Percentiles rank a stretch among this genome's conserved stretches.
Evolutionary conservation across 2,113 vertebrate species (phyloP).

Genomic region (Perca flavescens): DNA sequence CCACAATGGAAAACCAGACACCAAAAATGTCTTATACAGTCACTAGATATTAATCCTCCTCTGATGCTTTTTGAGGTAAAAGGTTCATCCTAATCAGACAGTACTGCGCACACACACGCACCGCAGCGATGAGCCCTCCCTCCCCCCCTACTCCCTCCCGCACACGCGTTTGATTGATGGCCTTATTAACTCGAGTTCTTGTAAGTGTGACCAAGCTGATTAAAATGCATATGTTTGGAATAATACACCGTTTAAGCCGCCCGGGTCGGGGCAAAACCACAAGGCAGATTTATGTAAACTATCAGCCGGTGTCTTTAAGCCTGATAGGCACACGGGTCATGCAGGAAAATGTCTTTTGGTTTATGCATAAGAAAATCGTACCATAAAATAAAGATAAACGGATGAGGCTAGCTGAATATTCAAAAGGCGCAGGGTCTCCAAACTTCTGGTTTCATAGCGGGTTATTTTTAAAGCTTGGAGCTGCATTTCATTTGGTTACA

Average conservation of each 20-base stretch:
- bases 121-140: slow-evolving; percentile 1
- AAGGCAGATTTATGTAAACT: slow-evolving; percentile 83
- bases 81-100: slow-evolving; percentile 63
- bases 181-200: slow-evolving; percentile 99
- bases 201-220: slow-evolving; percentile 99
- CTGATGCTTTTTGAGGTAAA: slow-evolving; percentile 27
- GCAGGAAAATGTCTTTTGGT: slow-evolving; percentile 50
- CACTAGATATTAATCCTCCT: background rate
- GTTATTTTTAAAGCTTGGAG: slow-evolving; percentile 43
- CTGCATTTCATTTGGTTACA: slow-evolving; percentile 46
- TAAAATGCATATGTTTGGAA: slow-evolving; percentile 99
- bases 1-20: background rate
- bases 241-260: slow-evolving; percentile 97
- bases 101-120: slow-evolving; percentile 19
- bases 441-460: slow-evolving; percentile 33
- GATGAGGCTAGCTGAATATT: slow-evolving; percentile 39
- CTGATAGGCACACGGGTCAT: slow-evolving; percentile 62
- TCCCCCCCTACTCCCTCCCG: slow-evolving; percentile 14
- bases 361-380: slow-evolving; percentile 64
- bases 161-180: slow-evolving; percentile 92
- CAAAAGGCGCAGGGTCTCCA: slow-evolving; percentile 23
- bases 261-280: slow-evolving; percentile 70
- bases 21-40: background rate
- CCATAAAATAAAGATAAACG: slow-evolving; percentile 64
- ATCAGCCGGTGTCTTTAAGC: slow-evolving; percentile 74